Percentiles rank a stretch among this genome's conserved stretches.
Evolutionary conservation across 2,888 invertebrate genomes (phyloP).

Genomic region (Limenitis camilla): DNA sequence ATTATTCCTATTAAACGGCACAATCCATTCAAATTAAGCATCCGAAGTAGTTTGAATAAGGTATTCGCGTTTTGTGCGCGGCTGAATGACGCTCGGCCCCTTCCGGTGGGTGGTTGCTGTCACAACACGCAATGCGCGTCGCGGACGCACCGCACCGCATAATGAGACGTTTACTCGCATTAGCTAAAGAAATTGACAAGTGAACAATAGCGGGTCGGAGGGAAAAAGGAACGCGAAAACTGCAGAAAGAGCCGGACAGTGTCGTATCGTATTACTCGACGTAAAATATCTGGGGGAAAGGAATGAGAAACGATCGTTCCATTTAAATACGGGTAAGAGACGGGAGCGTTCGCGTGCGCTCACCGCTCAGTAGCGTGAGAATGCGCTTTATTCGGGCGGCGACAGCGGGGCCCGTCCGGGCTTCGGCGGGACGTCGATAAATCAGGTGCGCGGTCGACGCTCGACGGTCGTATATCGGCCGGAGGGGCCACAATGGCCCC

Average conservation of each 20-base stretch:
- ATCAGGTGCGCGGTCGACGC: slow-evolving; percentile 52
- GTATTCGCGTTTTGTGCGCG: slow-evolving; percentile 68
- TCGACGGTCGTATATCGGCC: slow-evolving; percentile 55
- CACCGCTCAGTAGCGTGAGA: slow-evolving; percentile 73
- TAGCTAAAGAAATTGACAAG: slow-evolving; percentile 75
- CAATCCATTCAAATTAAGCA: slow-evolving; percentile 73
- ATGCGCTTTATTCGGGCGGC: slow-evolving; percentile 68
- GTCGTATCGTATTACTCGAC: slow-evolving; percentile 74
- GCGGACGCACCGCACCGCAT: slow-evolving; percentile 70
- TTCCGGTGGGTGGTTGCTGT: slow-evolving; percentile 75
- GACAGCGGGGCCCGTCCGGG: slow-evolving; percentile 50
- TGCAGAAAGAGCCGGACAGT: slow-evolving; percentile 73
- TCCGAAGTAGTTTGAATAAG: slow-evolving; percentile 67
- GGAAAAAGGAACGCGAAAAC: slow-evolving; percentile 66
- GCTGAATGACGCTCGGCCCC: slow-evolving; percentile 71
- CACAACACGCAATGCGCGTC: slow-evolving; percentile 73
- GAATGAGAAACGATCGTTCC: slow-evolving; percentile 72
- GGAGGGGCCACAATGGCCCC: slow-evolving; percentile 56
- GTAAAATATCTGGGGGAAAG: slow-evolving; percentile 72
- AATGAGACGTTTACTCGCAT: slow-evolving; percentile 75
- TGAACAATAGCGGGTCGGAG: slow-evolving; percentile 69
- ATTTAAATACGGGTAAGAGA: slow-evolving; percentile 67
- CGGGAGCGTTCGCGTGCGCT: slow-evolving; percentile 70
- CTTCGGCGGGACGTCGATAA: slow-evolving; percentile 61
- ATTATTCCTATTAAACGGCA: slow-evolving; percentile 69